phyloP scores from a whole-genome alignment of 2,113 vertebrate species.

The Porphyrio hochstetteri region DNA sequence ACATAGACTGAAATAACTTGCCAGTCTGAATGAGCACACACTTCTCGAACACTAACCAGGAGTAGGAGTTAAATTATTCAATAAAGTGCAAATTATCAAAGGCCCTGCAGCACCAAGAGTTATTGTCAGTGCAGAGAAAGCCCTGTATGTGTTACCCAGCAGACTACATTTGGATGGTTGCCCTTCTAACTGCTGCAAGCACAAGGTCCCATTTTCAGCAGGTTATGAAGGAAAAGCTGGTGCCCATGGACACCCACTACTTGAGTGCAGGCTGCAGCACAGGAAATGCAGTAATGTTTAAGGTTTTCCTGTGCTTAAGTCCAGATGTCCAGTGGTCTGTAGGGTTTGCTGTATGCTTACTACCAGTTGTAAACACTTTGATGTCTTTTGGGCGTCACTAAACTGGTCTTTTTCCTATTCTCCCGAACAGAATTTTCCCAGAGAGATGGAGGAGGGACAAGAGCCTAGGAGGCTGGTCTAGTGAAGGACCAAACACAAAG shows the following conservation, averaged over 20 bases:
- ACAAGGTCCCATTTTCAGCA: not conserved
- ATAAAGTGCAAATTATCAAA: not conserved
- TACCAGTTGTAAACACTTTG: not conserved
- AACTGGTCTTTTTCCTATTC: not conserved
- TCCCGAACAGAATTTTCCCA: not conserved
- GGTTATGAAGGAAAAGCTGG: not conserved
- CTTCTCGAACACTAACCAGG: not conserved
- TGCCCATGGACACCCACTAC: accelerated
- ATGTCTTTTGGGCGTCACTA: not conserved
- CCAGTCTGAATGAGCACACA: not conserved
- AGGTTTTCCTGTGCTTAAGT: not conserved
- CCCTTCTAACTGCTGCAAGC: not conserved
- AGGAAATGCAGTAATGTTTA: not conserved
- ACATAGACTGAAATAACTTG: not conserved
- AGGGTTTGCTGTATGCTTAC: not conserved
- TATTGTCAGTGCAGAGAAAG: not conserved
- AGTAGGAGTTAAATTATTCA: not conserved
- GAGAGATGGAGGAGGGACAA: not conserved
- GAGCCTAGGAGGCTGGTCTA: not conserved
- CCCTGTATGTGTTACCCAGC: not conserved
- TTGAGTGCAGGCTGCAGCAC: not conserved
- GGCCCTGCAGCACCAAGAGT: not conserved
- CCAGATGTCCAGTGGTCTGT: not conserved
- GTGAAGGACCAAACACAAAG: not conserved
- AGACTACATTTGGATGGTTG: not conserved